Evolutionary conservation across 2,888 invertebrate species (phyloP), one percentile per base, ranked within the genome.

Genomic region (Nezara viridula): DNA sequence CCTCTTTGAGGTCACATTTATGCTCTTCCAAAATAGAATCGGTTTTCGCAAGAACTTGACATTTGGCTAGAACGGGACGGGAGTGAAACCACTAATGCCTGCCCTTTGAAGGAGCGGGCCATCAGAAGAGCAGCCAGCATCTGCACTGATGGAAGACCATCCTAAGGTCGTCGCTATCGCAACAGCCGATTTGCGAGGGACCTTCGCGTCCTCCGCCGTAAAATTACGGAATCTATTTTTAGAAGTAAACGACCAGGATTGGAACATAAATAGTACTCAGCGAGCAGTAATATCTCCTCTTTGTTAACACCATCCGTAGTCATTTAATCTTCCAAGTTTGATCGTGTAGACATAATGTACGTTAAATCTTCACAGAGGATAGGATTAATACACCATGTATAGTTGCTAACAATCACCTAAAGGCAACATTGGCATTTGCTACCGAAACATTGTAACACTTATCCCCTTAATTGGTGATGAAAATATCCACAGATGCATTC

Each of bases 31-130:
- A 32, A 32, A 66, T 6, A 37, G 66, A 37, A 32, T 37, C 37
- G 4, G 32, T 73, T 73, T 73, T 73, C 66, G 66, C 66, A 73
- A 73, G 66, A 73, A 77, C 77, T 77, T 81, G 81, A 81, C 81
- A 81, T 81, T 81, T 81, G 1, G 44, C 81, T 40, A 1, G 24
- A 24, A 44, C 77, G 40, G 77, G 77, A 24, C 81, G n/a, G 24
- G 44, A n/a, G 81, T 19, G 81, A 44, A 81, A 81, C 37, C 12
- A 44, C 81, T 73, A 73, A 73, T 73, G 66, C 21, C 81, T 81
- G 81, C 44, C 81, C 81, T 81, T 81, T 81, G 81, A 81, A 81
- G n/a, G 81, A 32, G 37, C 1, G 32, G 44, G 14, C 44, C 81
- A 44, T 81, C 81, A 81, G 44, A 81, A n/a, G 7, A 81, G 44